A percentile compares a stretch with the other conserved stretches of the same genome.
These are phyloP conservation scores for Corapipo altera DNA, from an alignment of 2,113 vertebrate species.

Conservation along the genomic window DNA sequence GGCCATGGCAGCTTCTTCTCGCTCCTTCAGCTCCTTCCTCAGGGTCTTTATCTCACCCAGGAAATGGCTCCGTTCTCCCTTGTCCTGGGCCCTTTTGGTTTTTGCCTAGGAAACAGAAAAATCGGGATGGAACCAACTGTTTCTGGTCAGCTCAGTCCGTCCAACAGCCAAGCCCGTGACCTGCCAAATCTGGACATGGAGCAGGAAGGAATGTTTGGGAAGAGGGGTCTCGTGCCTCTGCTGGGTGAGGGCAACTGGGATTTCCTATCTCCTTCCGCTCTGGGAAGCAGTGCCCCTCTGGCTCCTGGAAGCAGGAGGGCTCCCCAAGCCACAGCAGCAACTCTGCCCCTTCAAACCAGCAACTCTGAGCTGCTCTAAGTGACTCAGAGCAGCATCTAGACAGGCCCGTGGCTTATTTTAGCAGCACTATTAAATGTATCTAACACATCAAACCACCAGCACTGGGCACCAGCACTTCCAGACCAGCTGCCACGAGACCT, in stretches of 20 bases:
- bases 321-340: not conserved
- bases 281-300: not conserved
- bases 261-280: not conserved
- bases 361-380: not conserved
- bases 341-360: not conserved
- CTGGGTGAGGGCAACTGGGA: not conserved
- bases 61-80: conserved; percentile 77
- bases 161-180: accelerated
- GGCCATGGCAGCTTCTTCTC: conserved; percentile 84
- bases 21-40: conserved; percentile 85
- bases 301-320: not conserved
- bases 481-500: not conserved
- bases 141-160: not conserved
- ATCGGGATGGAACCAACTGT: not conserved
- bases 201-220: not conserved
- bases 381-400: not conserved
- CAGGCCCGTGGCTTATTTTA: not conserved
- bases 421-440: not conserved
- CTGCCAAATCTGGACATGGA: not conserved
- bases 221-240: not conserved
- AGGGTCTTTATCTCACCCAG: conserved; percentile 82
- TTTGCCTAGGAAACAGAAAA: conserved; percentile 68
- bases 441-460: not conserved
- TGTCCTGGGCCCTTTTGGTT: conserved; percentile 79
- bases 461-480: not conserved